Evolutionary conservation across 2,113 vertebrate species (phyloP).

Genomic region (Notarius quadriscutis): DNA sequence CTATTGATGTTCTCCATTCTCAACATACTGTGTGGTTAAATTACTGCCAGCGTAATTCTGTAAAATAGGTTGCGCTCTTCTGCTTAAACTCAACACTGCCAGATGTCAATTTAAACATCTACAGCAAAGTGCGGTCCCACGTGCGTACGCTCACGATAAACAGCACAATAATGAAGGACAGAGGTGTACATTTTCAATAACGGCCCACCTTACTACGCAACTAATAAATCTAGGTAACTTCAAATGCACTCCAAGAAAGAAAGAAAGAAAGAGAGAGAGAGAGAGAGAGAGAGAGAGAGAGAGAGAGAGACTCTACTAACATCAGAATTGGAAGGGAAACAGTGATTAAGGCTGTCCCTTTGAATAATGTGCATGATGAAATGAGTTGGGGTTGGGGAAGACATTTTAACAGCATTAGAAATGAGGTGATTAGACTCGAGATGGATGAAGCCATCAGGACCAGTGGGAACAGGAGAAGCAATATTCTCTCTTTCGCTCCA

Average conservation of each 20-base stretch:
- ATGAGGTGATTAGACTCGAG: constrained; percentile 49
- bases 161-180: background rate
- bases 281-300: background rate
- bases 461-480: background rate
- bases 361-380: constrained; percentile 55
- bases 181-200: background rate
- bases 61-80: constrained; percentile 9
- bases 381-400: constrained; percentile 36
- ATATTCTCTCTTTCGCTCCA: background rate
- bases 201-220: background rate
- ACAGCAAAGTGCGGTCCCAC: background rate
- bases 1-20: constrained; percentile 25
- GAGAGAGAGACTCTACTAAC: background rate
- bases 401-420: constrained; percentile 46
- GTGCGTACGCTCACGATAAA: constrained; percentile 23
- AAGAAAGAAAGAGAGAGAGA: background rate
- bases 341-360: constrained; percentile 37
- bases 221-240: constrained; percentile 40
- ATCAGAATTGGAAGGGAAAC: constrained; percentile 43
- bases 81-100: background rate
- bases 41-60: constrained; percentile 23
- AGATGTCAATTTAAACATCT: constrained; percentile 16
- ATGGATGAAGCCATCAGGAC: constrained; percentile 41
- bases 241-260: background rate
- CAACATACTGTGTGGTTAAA: constrained; percentile 16